Base-by-base conservation (phyloP, 2,797 vertebrate genomes). In the Girardinus metallicus region DNA sequence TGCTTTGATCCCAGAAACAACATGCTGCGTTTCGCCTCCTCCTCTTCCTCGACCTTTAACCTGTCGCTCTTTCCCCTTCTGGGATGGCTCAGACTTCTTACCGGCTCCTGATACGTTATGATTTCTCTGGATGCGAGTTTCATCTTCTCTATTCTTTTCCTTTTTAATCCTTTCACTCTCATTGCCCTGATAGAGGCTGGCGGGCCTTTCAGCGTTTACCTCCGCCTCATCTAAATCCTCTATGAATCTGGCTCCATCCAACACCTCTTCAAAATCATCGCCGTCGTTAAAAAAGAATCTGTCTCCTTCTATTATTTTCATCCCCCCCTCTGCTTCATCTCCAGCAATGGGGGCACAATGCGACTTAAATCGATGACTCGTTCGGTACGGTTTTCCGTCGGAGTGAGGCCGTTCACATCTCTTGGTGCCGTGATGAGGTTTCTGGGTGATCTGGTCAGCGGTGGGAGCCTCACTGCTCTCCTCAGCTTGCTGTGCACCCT, bases 401-500 rank as follows among this genome's bases (percentile, higher is more conserved):
- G 87, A 89, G 90, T 66, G 94, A 83, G 88, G 80, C 64, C 82
- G 83, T 66, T 93, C 91, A 68, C 82, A 85, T 71, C 85, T 81
- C 51, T 91, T 91, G 78, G 78, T 83, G 85, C 80, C 81, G 9
- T 74, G 92, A 34, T 34, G 86, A 79, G 83, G 75, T 74, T 90
- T 93, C 47, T 80, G 76, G 53, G 79, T 34, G 31, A 85, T 76
- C 75, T 86, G 91, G 51, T 75, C 83, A 84, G 15, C 86, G 80
- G 2, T 71, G 86, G 2, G 76, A 87, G 86, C 87, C 80, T 80
- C 95, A 92, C 73, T 92, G 89, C 80, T 68, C 79, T 87, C 75
- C 70, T 91, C 95, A 12, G 95, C 95, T 43, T 96, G 96, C 91
- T 98, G 97, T 85, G 96, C 97, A 3, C 97, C 97, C 90, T 98